phyloP scores from a whole-genome alignment of 2,113 vertebrate species.

The Apodemus sylvaticus region DNA sequence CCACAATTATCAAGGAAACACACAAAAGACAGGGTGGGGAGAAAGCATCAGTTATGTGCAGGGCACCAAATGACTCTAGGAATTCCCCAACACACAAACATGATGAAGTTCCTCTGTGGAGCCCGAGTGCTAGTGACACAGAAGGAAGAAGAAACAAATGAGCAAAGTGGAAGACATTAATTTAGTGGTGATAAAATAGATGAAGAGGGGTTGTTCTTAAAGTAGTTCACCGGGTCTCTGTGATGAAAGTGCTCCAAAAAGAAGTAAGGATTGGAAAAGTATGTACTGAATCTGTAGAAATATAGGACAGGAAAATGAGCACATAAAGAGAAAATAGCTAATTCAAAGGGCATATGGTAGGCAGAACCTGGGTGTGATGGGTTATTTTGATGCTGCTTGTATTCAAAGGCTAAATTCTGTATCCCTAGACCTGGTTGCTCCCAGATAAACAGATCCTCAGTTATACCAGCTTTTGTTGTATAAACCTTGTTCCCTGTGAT shows the following conservation, averaged over 20 bases:
- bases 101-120: background rate
- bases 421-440: too few species aligned
- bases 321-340: constrained; percentile 17
- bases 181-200: constrained; percentile 1
- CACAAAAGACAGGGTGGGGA: background rate
- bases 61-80: background rate
- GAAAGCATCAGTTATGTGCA: background rate
- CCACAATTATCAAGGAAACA: background rate
- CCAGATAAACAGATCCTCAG: too few species aligned
- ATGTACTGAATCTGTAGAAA: background rate
- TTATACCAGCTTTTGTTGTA: too few species aligned
- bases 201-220: background rate
- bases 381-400: too few species aligned
- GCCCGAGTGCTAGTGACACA: background rate
- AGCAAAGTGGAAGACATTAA: background rate
- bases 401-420: too few species aligned
- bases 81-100: background rate
- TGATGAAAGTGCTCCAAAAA: background rate
- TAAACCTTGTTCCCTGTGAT: too few species aligned
- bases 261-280: background rate
- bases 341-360: background rate
- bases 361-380: background rate
- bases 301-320: background rate
- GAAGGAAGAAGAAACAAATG: constrained; percentile 16
- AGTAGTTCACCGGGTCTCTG: background rate